Conservation (phyloP, 2,113 vertebrate species). For the Cyprinus carpio region DNA sequence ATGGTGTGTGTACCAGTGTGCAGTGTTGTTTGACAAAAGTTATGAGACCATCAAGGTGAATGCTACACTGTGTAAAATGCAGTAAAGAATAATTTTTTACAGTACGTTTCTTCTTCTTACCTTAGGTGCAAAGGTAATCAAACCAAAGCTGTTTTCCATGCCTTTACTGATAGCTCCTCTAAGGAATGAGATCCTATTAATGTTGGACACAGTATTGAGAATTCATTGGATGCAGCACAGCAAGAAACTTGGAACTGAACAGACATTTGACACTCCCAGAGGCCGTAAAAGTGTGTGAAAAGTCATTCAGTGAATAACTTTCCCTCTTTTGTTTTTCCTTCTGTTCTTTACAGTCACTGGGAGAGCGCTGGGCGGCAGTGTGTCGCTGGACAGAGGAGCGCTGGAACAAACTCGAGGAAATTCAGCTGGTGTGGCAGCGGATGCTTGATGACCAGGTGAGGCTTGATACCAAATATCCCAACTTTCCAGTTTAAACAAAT, state of each 20-base stretch:
- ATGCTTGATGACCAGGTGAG: slow-evolving; percentile 90
- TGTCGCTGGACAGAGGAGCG: slow-evolving; percentile 96
- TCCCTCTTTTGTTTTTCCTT: not conserved
- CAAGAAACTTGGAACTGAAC: not conserved
- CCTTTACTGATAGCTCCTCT: not conserved
- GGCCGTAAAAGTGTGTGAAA: slow-evolving; percentile 11
- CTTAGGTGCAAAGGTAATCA: slow-evolving; percentile 5
- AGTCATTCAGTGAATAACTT: not conserved
- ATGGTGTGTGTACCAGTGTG: too few species aligned
- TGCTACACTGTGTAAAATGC: not conserved
- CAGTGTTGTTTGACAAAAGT: not conserved
- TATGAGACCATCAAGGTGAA: not conserved
- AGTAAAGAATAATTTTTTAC: not conserved
- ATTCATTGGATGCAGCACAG: not conserved
- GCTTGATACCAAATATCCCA: not conserved
- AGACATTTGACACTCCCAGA: not conserved
- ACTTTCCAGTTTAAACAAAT: not conserved
- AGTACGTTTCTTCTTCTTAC: not conserved
- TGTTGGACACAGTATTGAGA: slow-evolving; percentile 10
- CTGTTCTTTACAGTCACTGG: slow-evolving; percentile 78
- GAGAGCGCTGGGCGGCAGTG: slow-evolving; percentile 95
- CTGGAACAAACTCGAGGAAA: slow-evolving; percentile 86
- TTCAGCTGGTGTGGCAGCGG: slow-evolving; percentile 88
- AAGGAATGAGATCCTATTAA: not conserved
- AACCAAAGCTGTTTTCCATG: not conserved